A percentile compares a stretch with the other conserved stretches of the same genome.
Conservation (phyloP, 2,888 invertebrate genomes). For the Drosophila buzzatii region DNA sequence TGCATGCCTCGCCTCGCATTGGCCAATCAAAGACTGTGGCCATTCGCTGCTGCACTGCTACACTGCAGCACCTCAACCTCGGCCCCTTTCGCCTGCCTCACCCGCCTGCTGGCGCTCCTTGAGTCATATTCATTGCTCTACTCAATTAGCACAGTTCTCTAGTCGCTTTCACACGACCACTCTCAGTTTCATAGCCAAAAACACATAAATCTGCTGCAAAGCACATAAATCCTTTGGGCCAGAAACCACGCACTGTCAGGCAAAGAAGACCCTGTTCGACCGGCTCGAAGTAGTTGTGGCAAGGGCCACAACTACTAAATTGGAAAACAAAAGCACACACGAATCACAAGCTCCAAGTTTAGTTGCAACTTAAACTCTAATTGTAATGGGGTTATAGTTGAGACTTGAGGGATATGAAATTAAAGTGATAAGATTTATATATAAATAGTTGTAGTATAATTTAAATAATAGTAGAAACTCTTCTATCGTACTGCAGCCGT, state of each 20-base stretch:
- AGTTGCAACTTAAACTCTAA: not conserved
- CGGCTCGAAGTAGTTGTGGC: not conserved
- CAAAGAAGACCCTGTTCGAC: conserved; percentile 24
- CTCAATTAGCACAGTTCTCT: conserved; percentile 42
- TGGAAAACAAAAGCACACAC: conserved; percentile 36
- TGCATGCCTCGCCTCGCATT: conserved; percentile 4
- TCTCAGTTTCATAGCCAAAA: conserved; percentile 52
- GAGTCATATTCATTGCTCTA: conserved; percentile 12
- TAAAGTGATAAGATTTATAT: not conserved
- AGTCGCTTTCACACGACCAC: conserved; percentile 19
- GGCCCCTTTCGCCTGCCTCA: not conserved
- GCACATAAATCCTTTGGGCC: conserved; percentile 53
- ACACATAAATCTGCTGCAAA: conserved; percentile 51
- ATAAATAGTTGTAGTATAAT: too few species aligned
- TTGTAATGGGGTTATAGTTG: not conserved
- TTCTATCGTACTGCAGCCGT: too few species aligned
- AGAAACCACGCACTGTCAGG: conserved; percentile 26
- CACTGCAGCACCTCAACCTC: not conserved
- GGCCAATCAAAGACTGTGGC: conserved; percentile 44
- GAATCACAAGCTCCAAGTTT: conserved; percentile 16
- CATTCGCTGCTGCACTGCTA: not conserved
- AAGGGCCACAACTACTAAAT: conserved; percentile 14
- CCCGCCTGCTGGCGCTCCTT: not conserved
- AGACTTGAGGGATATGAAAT: not conserved
- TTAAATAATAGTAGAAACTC: too few species aligned